Evolutionary conservation across 2,888 invertebrate species (phyloP), one percentile per base, ranked within the genome.

Genomic region (Lasioglossum figueresi): DNA sequence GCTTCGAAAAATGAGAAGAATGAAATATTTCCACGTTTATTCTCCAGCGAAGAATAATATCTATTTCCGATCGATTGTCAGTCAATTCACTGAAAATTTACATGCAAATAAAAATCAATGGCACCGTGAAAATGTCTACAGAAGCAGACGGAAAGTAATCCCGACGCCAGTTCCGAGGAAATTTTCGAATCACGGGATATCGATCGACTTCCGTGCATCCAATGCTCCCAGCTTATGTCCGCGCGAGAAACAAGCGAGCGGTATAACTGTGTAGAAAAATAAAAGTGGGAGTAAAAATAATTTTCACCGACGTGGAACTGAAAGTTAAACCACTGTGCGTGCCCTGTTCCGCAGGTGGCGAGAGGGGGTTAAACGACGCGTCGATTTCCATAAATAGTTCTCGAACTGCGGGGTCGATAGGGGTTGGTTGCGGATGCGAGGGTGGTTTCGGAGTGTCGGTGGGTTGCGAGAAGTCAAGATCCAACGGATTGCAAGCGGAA

Each of bases 401-500:
- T 74, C 23, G 19, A 68, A 19, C 37, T 66, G 16, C 34, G 34
- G 34, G 59, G 59, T 59, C 59, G 59, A 59, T 59, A 59, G 59
- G 59, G 27, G 59, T 59, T 14, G 59, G 59, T n/a, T 56, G 56
- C 10, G 56, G 56, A 4, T 27, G 59, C 59, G 14, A 27, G 59
- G 59, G 5, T 27, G 14, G 27, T 66, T 31, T 34, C 31, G 34
- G 2, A 72, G 16, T 45, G 31, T 23, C 27, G 66, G 43, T 10
- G 23, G 16, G 52, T 27, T 12, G 43, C 8, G 77, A 31, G 37
- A 78, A 59, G 48, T 76, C 77, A 72, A 77, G 76, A 71, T 66
- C 71, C 79, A 34, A 72, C 63, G 76, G 73, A 87, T 87, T 66
- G 87, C 78, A 78, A 87, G 81, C 80, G 72, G 77, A 82, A 68